Evolutionary conservation across 2,888 invertebrate species (phyloP).

Genomic region (Agriopis leucophaearia): DNA sequence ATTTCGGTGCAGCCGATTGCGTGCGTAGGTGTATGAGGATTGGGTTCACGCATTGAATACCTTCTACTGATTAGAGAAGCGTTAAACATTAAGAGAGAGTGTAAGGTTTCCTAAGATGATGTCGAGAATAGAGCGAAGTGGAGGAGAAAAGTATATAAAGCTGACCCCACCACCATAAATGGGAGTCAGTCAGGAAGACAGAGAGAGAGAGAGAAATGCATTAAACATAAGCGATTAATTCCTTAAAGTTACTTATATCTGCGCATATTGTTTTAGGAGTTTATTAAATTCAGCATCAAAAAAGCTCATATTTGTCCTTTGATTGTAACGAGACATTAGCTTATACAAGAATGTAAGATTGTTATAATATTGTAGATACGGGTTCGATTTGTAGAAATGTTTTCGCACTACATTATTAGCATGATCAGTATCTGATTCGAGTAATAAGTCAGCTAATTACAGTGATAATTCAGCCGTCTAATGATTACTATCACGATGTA

Average conservation of each 20-base stretch:
- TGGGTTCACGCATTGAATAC: neutral
- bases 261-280: too few species aligned
- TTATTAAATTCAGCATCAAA: too few species aligned
- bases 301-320: neutral
- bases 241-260: too few species aligned
- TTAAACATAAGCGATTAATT: neutral
- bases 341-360: neutral
- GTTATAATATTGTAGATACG: neutral
- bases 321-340: neutral
- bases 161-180: too few species aligned
- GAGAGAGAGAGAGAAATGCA: too few species aligned
- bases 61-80: neutral
- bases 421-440: conserved; percentile 10
- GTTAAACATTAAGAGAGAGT: too few species aligned
- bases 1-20: conserved; percentile 24
- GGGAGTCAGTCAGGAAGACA: too few species aligned
- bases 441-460: conserved; percentile 28
- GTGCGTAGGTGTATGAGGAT: conserved; percentile 24
- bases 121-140: too few species aligned
- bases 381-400: conserved; percentile 2
- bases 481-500: conserved; percentile 28
- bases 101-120: too few species aligned
- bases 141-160: too few species aligned
- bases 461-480: conserved; percentile 27
- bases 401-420: conserved; percentile 11